Percentiles rank a stretch among this genome's conserved stretches.
phyloP scores from a whole-genome alignment of 2,797 vertebrate species.

The Enteromius anoplus region DNA sequence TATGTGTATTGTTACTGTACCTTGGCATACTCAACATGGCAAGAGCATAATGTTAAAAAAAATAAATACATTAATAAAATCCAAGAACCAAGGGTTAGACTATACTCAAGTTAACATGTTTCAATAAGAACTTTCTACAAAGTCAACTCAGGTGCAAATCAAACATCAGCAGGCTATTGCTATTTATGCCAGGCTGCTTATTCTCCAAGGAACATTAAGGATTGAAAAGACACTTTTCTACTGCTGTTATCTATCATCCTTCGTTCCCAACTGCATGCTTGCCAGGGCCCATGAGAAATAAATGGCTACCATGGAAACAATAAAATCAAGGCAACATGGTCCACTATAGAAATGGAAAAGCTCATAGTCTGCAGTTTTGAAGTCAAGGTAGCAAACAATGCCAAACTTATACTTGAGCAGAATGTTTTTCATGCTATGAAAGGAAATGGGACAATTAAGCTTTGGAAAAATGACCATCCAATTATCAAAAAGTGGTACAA shows the following conservation, averaged over 20 bases:
- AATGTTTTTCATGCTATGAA: neutral
- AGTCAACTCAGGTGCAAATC: conserved; percentile 55
- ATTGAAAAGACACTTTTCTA: conserved; percentile 68
- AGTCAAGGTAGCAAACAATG: conserved; percentile 64
- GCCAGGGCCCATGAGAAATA: conserved; percentile 68
- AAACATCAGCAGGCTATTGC: conserved; percentile 57
- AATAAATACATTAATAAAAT: neutral
- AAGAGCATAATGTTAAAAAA: neutral
- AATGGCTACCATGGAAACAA: conserved; percentile 74
- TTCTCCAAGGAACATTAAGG: conserved; percentile 66
- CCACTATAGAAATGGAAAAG: conserved; percentile 60
- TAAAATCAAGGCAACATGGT: conserved; percentile 58
- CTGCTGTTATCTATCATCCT: conserved; percentile 72
- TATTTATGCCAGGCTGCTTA: conserved; percentile 64
- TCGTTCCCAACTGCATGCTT: conserved; percentile 64
- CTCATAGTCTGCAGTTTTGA: conserved; percentile 60
- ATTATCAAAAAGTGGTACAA: neutral
- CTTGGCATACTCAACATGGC: neutral
- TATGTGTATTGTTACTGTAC: too few species aligned
- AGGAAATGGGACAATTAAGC: neutral
- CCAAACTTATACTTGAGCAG: neutral
- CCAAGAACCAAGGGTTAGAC: neutral
- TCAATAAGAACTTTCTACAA: conserved; percentile 22
- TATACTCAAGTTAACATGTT: neutral
- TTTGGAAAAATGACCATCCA: neutral